These are phyloP conservation scores for Percopsis omiscomaycus DNA, from an alignment of 2,797 vertebrate species.

Conservation along the genomic window DNA sequence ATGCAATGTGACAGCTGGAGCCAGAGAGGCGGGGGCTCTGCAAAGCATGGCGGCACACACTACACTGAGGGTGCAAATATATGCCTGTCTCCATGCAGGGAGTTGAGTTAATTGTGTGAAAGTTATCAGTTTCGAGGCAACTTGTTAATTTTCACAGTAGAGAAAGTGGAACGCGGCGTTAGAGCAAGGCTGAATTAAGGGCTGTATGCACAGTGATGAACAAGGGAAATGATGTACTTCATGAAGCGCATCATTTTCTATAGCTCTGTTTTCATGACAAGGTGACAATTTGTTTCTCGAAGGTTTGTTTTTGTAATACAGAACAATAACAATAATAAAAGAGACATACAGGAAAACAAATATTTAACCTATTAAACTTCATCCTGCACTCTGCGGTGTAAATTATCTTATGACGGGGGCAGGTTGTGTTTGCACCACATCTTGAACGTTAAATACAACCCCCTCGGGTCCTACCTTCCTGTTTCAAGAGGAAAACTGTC, in stretches of 20 bases:
- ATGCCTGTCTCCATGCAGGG: slow-evolving; percentile 63
- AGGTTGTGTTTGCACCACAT: too few relatives aligned
- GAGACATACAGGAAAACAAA: neutral
- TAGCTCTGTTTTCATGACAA: neutral
- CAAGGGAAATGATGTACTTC: slow-evolving; percentile 3
- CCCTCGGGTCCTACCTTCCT: too few relatives aligned
- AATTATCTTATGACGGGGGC: too few relatives aligned
- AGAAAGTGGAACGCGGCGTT: slow-evolving; percentile 30
- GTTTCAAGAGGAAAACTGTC: neutral
- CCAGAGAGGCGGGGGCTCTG: slow-evolving; percentile 63
- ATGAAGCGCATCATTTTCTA: neutral
- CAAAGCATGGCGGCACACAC: slow-evolving; percentile 57
- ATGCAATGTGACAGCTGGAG: slow-evolving; percentile 82
- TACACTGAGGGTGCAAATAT: slow-evolving; percentile 70
- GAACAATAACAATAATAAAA: too few relatives aligned
- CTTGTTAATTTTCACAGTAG: slow-evolving; percentile 76
- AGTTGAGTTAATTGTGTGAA: slow-evolving; percentile 77
- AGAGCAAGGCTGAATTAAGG: slow-evolving; percentile 47
- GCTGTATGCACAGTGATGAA: slow-evolving; percentile 14
- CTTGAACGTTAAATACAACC: too few relatives aligned
- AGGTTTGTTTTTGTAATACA: too few relatives aligned
- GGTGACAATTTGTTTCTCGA: too few relatives aligned
- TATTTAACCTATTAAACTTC: neutral
- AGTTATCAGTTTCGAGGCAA: slow-evolving; percentile 71
- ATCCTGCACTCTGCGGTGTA: too few relatives aligned